Conservation (phyloP, 1,140 invertebrate species). For the Maconellicoccus hirsutus region DNA sequence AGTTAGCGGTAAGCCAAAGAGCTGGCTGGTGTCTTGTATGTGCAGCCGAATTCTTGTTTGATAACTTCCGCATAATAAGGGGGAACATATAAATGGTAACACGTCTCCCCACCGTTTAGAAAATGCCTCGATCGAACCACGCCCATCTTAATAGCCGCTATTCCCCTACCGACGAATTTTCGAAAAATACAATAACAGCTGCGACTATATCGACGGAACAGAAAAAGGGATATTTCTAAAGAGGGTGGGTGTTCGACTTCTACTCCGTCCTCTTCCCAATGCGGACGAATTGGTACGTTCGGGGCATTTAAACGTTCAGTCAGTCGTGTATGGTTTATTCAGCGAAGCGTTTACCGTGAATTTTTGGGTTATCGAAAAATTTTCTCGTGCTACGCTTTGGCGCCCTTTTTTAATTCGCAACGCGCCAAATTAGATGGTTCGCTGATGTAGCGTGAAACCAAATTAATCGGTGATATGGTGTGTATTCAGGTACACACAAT, state of each 20-base stretch:
- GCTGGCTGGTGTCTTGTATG: not conserved
- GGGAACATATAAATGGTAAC: not conserved
- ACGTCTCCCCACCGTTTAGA: not conserved
- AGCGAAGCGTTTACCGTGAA: slow-evolving; percentile 18
- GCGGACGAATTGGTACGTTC: slow-evolving; percentile 18
- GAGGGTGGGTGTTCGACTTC: slow-evolving; percentile 16
- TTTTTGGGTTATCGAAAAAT: slow-evolving; percentile 16
- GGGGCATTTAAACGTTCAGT: slow-evolving; percentile 22
- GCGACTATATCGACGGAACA: slow-evolving; percentile 14
- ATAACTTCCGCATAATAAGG: slow-evolving; percentile 16
- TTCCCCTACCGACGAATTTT: slow-evolving; percentile 6
- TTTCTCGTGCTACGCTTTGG: slow-evolving; percentile 14
- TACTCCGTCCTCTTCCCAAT: not conserved
- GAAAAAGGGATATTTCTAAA: slow-evolving; percentile 18
- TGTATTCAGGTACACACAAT: slow-evolving; percentile 3
- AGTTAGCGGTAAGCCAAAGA: slow-evolving; percentile 19
- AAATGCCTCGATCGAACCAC: not conserved
- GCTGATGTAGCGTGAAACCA: slow-evolving; percentile 2
- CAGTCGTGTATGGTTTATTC: slow-evolving; percentile 17
- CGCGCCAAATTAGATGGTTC: slow-evolving; percentile 2
- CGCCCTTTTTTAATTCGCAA: slow-evolving; percentile 10
- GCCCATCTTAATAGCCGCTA: slow-evolving; percentile 12
- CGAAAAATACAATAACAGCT: slow-evolving; percentile 19
- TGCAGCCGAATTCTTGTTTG: slow-evolving; percentile 20
- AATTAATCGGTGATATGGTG: slow-evolving; percentile 8